A percentile compares a stretch with the other conserved stretches of the same genome.
These are phyloP conservation scores for Pollenia amentaria DNA, from an alignment of 2,888 invertebrate genomes.

Conservation along the genomic window DNA sequence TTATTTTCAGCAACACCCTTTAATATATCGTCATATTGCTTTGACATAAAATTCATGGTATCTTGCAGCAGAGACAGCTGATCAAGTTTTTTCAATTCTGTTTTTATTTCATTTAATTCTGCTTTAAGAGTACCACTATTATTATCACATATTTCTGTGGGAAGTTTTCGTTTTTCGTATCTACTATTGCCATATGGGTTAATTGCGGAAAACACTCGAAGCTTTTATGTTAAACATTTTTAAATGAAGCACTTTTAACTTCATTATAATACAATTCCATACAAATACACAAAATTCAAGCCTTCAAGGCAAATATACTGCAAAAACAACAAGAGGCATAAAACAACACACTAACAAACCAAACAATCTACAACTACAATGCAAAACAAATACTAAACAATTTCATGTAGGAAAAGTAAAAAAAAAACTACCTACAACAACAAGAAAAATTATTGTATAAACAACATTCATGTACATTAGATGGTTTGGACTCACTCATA, in stretches of 20 bases:
- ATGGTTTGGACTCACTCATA: conserved; percentile 61
- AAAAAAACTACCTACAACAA: conserved; percentile 16
- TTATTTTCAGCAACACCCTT: too few species aligned
- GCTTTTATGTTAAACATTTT: conserved; percentile 66
- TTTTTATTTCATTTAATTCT: not conserved
- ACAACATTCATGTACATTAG: conserved; percentile 60
- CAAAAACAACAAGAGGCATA: conserved; percentile 30
- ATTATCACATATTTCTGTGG: not conserved
- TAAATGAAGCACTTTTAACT: conserved; percentile 69
- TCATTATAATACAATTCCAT: conserved; percentile 70
- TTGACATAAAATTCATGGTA: too few species aligned
- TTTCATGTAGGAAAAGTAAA: conserved; percentile 41
- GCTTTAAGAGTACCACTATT: not conserved
- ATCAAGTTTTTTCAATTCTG: not conserved
- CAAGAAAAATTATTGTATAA: conserved; percentile 56
- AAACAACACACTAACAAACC: conserved; percentile 52
- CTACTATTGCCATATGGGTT: conserved; percentile 28
- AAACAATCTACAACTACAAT: conserved; percentile 58
- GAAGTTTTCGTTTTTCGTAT: not conserved
- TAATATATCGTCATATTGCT: too few species aligned
- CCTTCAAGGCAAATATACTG: conserved; percentile 59
- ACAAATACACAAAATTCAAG: conserved; percentile 58
- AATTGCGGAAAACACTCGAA: conserved; percentile 47
- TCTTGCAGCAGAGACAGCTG: too few species aligned
- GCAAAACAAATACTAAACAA: conserved; percentile 61